Conservation (phyloP, 2,888 invertebrate species). For the Agriotes lineatus region DNA sequence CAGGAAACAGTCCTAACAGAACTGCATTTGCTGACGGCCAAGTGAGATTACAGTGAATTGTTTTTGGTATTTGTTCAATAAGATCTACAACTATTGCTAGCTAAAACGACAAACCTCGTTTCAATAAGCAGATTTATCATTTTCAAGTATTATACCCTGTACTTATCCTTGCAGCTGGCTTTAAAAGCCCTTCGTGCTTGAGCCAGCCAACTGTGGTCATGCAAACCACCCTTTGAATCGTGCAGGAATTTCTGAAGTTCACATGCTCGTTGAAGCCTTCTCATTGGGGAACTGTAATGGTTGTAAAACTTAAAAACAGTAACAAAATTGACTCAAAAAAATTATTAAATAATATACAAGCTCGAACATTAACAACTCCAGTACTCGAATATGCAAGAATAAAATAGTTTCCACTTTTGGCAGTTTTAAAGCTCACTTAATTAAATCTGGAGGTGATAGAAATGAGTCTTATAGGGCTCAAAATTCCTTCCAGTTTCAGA, state of each 20-base stretch:
- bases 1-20: conserved; percentile 36
- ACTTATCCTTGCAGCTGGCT: conserved; percentile 34
- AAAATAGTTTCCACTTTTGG: too few species aligned
- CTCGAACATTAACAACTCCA: too few species aligned
- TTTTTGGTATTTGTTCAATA: conserved; percentile 33
- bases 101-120: too few species aligned
- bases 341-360: not conserved
- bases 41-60: conserved; percentile 20
- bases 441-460: too few species aligned
- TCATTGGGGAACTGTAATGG: not conserved
- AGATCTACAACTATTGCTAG: conserved; percentile 13
- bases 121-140: too few species aligned
- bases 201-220: conserved; percentile 48
- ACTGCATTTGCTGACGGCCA: conserved; percentile 37
- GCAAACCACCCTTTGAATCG: conserved; percentile 39
- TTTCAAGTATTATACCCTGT: conserved; percentile 42
- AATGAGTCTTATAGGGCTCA: too few species aligned
- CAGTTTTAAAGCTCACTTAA: too few species aligned
- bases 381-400: too few species aligned
- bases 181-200: conserved; percentile 47
- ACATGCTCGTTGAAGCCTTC: conserved; percentile 17
- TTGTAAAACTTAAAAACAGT: too few species aligned
- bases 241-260: conserved; percentile 45
- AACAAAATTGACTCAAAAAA: too few species aligned
- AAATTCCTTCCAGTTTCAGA: too few species aligned